These are phyloP conservation scores for Gymnobelideus leadbeateri DNA, from an alignment of 2,113 vertebrate species.

Conservation along the genomic window DNA sequence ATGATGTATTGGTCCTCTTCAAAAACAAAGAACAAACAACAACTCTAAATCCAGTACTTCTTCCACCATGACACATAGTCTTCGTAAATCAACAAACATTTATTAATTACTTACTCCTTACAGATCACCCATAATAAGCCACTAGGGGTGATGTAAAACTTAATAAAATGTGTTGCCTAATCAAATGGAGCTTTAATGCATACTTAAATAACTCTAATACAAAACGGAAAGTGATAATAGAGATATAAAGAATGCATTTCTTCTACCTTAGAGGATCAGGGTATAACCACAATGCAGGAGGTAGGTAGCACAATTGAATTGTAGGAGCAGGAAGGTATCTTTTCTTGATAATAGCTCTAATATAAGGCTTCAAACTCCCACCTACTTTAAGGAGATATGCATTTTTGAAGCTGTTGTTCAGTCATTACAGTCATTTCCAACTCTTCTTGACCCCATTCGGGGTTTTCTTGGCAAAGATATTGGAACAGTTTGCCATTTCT, in stretches of 20 bases:
- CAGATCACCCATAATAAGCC: too few relatives aligned
- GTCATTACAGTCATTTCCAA: background rate
- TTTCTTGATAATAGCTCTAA: background rate
- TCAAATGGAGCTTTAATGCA: background rate
- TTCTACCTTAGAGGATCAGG: background rate
- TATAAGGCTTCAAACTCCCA: background rate
- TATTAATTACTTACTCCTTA: too few relatives aligned
- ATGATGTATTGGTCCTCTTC: too few relatives aligned
- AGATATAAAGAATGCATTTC: background rate
- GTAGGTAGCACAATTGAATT: background rate
- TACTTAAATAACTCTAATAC: background rate
- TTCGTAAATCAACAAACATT: too few relatives aligned
- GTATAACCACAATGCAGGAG: background rate
- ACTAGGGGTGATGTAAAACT: too few relatives aligned
- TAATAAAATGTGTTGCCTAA: too few relatives aligned
- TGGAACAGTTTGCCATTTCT: background rate
- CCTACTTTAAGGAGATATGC: background rate
- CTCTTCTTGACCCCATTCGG: background rate
- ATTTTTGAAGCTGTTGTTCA: background rate
- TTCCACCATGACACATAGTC: too few relatives aligned
- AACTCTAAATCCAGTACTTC: too few relatives aligned
- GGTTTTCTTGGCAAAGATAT: background rate
- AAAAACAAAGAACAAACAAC: too few relatives aligned
- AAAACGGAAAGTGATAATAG: background rate
- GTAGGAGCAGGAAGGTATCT: background rate